Evolutionary conservation across 1,140 invertebrate species (phyloP).

Genomic region (Apis florea): DNA sequence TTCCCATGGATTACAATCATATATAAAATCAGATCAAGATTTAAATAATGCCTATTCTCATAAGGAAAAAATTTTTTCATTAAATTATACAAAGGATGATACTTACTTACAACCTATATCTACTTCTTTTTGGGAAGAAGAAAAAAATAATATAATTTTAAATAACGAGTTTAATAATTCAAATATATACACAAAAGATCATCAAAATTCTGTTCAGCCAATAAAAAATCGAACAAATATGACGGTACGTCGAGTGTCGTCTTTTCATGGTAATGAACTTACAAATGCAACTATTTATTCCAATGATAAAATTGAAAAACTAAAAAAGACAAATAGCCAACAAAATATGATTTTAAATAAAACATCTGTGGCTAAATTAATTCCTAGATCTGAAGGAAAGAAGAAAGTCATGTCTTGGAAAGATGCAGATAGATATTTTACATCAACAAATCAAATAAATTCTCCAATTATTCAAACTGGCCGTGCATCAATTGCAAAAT

Average conservation of each 20-base stretch:
- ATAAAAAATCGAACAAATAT: conserved; percentile 30
- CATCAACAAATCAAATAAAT: conserved; percentile 52
- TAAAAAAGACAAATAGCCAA: conserved; percentile 73
- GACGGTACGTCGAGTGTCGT: conserved; percentile 71
- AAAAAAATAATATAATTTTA: conserved; percentile 13
- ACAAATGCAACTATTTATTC: conserved; percentile 69
- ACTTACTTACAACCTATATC: conserved; percentile 26
- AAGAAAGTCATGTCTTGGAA: conserved; percentile 74
- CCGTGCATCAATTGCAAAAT: conserved; percentile 83
- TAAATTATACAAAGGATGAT: conserved; percentile 22
- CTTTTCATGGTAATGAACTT: conserved; percentile 72
- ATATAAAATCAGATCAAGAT: conserved; percentile 22
- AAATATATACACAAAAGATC: conserved; percentile 64
- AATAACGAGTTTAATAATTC: conserved; percentile 19
- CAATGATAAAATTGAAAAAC: conserved; percentile 72
- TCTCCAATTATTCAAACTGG: conserved; percentile 77
- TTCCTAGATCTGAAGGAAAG: conserved; percentile 12
- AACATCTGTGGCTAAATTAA: conserved; percentile 17
- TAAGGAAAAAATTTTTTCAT: conserved; percentile 29
- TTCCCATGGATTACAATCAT: conserved; percentile 44
- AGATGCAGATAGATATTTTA: conserved; percentile 75
- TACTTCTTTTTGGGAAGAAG: conserved; percentile 36
- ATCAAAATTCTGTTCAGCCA: conserved; percentile 50
- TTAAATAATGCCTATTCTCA: conserved; percentile 52
- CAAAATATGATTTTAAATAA: conserved; percentile 58